Evolutionary conservation across 1,140 invertebrate genomes (phyloP), one percentile per base, ranked within the genome.

Genomic region (Drosophila sproati): DNA sequence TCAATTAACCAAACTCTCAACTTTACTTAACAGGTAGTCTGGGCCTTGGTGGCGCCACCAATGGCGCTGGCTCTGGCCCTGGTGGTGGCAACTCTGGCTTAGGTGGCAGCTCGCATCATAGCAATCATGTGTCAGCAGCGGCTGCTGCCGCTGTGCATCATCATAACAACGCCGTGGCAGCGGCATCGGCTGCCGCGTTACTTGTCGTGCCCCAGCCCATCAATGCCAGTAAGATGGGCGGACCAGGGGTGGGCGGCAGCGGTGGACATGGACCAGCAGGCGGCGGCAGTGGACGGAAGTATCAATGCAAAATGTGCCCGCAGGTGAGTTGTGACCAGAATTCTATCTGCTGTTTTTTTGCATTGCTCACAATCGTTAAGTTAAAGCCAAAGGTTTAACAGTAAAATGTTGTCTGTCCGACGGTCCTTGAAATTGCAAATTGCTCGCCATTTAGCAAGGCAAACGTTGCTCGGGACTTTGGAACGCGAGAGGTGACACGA

Each of bases 291-390:
- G 93, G 94, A 81, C 93, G 96, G 93, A 98, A 98, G 93, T 99
- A 99, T 94, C 97, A 98, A 93, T 99, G 98, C 95, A 99, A 99
- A 94, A 99, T 99, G 98, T 99, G 98, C 93, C 98, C 98, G 76
- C 97, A 98, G 97, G 98, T 99, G 93, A 95, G 91, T 91, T 39
- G 47, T 31, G 67, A 41, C 29, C 12, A 66, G 47, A 72, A 66
- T 75, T 66, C 57, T 50, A 55, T 12, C 5, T 35, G 29, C 48
- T 60, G 47, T n/a, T 60, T 37, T 60, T 60, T 60, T 68, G 66
- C 47, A 60, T 59, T 55, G 66, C 56, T 41, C 51, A 64, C 59
- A 64, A 35, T 41, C 52, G 70, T 41, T 60, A 73, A 78, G 73
- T 81, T 80, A 62, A 80, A 66, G 73, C 76, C 62, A 59, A 62